A percentile compares a stretch with the other conserved stretches of the same genome.
phyloP scores from a whole-genome alignment of 2,888 invertebrate genomes.

The Microctonus hyperodae region DNA sequence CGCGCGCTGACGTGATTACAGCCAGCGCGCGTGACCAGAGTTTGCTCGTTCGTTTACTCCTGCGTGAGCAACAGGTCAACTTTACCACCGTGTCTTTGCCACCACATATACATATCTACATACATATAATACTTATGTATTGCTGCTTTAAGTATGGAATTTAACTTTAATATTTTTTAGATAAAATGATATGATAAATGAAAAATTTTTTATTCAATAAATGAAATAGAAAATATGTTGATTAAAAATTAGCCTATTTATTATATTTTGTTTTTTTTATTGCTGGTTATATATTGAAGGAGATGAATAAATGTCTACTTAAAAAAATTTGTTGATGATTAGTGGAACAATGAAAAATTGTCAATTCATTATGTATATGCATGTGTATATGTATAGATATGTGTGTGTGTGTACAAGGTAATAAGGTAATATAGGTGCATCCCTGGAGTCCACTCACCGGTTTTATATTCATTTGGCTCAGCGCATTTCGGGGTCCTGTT shows the following conservation, averaged over 20 bases:
- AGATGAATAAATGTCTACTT: background rate
- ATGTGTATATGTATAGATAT: too few relatives aligned
- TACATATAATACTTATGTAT: background rate
- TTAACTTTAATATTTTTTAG: too few relatives aligned
- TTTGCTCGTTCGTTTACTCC: conserved; percentile 48
- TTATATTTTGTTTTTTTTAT: too few relatives aligned
- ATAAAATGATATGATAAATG: too few relatives aligned
- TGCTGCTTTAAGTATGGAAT: background rate
- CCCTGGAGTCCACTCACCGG: conserved; percentile 11
- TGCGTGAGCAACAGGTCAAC: conserved; percentile 38
- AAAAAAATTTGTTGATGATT: conserved; percentile 10
- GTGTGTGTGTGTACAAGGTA: too few relatives aligned
- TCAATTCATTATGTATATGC: conserved; percentile 5
- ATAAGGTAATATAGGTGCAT: conserved; percentile 14
- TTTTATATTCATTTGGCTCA: conserved; percentile 8
- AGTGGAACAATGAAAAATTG: background rate
- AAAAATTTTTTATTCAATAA: too few relatives aligned
- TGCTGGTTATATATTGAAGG: too few relatives aligned
- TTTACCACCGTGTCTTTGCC: conserved; percentile 14
- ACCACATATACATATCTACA: background rate
- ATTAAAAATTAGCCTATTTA: too few relatives aligned
- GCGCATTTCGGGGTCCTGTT: conserved; percentile 44
- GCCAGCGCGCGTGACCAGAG: conserved; percentile 59
- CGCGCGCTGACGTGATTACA: conserved; percentile 58
- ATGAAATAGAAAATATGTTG: too few relatives aligned